Base-by-base conservation (phyloP, 2,888 invertebrate species). In the Rosalia funebris region DNA sequence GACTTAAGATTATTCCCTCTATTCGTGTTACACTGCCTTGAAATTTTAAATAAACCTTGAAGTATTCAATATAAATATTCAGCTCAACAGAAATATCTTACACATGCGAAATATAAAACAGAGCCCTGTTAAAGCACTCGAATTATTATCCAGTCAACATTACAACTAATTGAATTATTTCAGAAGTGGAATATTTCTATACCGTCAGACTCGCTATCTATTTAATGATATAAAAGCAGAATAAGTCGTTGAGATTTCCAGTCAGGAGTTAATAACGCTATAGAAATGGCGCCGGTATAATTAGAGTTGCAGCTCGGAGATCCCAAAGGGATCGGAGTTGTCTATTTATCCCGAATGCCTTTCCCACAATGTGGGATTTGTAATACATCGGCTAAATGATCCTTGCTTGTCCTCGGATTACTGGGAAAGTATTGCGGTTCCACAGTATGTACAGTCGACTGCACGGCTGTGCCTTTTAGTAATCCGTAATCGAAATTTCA, bases 291-390 rank as follows among this genome's bases (percentile, higher is more conserved):
- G n/a, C n/a, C 36, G 7, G 25, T 36, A 47, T 54, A 54, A 54
- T 54, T 54, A 54, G 42, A 44, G 17, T 36, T 44, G 44, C 54
- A 44, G 44, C 20, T 42, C 16, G 20, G 17, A 47, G 11, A 20
- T 5, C 34, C 25, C 44, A 11, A 31, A 15, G n/a, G 44, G 25
- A 44, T 44, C n/a, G n/a, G 25, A 42, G 41, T 36, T 37, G 41
- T 14, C 16, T 41, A 31, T 32, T 54, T 42, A 44, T 42, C 41
- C 20, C n/a, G 32, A 45, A 32, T 17, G 42, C 44, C 42, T 42
- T 32, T 31, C 16, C 41, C 41, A 41, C 41, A 41, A 39, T 34
- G 42, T 53, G 52, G 52, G 52, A 53, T 53, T 41, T 41, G 20
- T 41, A 42, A 17, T 39, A 31, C 36, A 20, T 7, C 17, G 41